These are phyloP conservation scores for Pluvianellus socialis DNA, from an alignment of 2,113 vertebrate species.

Conservation along the genomic window DNA sequence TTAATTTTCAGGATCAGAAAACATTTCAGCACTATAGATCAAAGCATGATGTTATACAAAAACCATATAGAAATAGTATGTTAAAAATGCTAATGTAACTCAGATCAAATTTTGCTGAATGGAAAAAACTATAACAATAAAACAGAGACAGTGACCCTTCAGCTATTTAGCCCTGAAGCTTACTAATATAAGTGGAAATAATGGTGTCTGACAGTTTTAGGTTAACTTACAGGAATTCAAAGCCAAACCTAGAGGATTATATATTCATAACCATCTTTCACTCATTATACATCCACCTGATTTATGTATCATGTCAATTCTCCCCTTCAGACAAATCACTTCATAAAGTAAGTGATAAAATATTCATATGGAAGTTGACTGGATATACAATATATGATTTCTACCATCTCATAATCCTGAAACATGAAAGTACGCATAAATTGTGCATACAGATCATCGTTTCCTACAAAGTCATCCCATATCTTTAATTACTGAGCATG, in stretches of 20 bases:
- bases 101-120: not conserved
- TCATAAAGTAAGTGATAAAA: not conserved
- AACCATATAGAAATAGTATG: not conserved
- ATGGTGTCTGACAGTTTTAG: conserved; percentile 27
- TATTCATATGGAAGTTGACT: not conserved
- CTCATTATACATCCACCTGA: not conserved
- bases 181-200: conserved; percentile 41
- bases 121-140: not conserved
- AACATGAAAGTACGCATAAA: not conserved
- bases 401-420: not conserved
- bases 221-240: conserved; percentile 28
- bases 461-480: not conserved
- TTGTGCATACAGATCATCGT: not conserved
- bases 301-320: not conserved
- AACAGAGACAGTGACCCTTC: not conserved
- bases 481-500: not conserved
- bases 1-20: not conserved
- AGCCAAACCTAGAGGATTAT: not conserved
- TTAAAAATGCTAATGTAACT: not conserved
- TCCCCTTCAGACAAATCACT: not conserved
- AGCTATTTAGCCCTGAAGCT: conserved; percentile 21
- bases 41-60: not conserved
- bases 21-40: not conserved
- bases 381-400: not conserved
- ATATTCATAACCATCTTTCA: not conserved